Base-by-base conservation (phyloP, 2,888 invertebrate genomes). In the Diarsia mendica region DNA sequence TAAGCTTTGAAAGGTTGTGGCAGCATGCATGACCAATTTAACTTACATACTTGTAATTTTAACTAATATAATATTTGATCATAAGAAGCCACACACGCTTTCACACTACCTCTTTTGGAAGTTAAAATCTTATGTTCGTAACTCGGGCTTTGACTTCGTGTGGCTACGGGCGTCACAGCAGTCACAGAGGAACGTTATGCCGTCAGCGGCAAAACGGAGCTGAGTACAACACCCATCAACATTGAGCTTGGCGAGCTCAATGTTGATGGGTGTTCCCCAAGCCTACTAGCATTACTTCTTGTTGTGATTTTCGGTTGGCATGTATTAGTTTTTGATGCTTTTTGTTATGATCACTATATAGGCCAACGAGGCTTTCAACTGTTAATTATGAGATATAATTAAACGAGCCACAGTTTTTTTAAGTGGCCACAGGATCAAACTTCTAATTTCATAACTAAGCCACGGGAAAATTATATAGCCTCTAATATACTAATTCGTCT, bases 1-100 rank as follows among this genome's bases (percentile, higher is more conserved):
- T 20, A 67, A 51, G 13, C 23, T 71, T 39, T 20, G 11, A 55
- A 70, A 55, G 13, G 33, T 33, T 33, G 53, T 71, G n/a, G 44
- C 6, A 55, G 55, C 46, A 71, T 46, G 10, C 3, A 0, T 55
- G 28, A 33, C 53, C 3, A 2, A 48, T 46, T 46, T 44, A 44
- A 71, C 39, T 44, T 44, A n/a, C n/a, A n/a, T n/a, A 46, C 3
- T 11, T 39, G 39, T n/a, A 49, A 20, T 15, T 39, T n/a, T 20
- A 28, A 28, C 28, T 2, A 28, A 28, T 33, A 18, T 48, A 20
- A 39, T 39, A 4, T 48, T 55, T 55, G 55, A 23, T 55, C 13
- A 9, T 28, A 8, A 23, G 55, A 58, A 58, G 9, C 20, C 58
- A 28, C 28, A 28, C 4, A 28, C 58, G 15, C 55, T 28, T 2